Conservation (phyloP, 2,113 vertebrate species). For the Zingel zingel region DNA sequence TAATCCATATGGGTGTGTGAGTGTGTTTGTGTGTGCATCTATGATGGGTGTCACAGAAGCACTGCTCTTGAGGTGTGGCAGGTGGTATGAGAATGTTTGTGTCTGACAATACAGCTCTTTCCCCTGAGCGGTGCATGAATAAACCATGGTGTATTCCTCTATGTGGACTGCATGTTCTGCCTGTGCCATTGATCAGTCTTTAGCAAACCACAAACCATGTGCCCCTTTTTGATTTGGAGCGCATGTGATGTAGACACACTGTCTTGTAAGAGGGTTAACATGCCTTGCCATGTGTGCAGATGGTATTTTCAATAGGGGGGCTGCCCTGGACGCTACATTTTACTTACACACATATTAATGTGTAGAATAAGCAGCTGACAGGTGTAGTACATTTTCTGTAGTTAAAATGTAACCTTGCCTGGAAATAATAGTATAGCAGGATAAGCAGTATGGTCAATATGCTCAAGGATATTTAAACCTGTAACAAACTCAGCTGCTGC, state of each 20-base stretch:
- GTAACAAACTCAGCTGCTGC: slow-evolving; percentile 5
- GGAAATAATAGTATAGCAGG: not conserved
- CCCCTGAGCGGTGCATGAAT: slow-evolving; percentile 70
- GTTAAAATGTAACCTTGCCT: not conserved
- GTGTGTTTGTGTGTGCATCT: slow-evolving; percentile 27
- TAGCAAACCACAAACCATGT: slow-evolving; percentile 48
- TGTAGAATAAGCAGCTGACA: not conserved
- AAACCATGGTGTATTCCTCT: slow-evolving; percentile 64
- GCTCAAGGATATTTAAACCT: not conserved
- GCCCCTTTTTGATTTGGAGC: slow-evolving; percentile 20
- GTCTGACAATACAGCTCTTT: slow-evolving; percentile 51
- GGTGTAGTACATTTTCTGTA: not conserved
- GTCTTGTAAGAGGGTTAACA: slow-evolving; percentile 20
- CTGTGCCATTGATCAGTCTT: slow-evolving; percentile 44
- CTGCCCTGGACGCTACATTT: not conserved
- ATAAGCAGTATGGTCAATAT: not conserved
- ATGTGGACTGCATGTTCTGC: slow-evolving; percentile 49
- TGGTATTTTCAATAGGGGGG: not conserved
- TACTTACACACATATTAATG: not conserved
- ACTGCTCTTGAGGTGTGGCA: slow-evolving; percentile 63
- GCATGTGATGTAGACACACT: not conserved
- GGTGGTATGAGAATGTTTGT: slow-evolving; percentile 53
- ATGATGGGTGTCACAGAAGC: slow-evolving; percentile 50
- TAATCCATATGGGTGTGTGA: slow-evolving; percentile 62
- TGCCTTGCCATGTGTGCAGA: not conserved